Conservation (phyloP, 1,140 invertebrate species). For the Brachionus paranguensis region DNA sequence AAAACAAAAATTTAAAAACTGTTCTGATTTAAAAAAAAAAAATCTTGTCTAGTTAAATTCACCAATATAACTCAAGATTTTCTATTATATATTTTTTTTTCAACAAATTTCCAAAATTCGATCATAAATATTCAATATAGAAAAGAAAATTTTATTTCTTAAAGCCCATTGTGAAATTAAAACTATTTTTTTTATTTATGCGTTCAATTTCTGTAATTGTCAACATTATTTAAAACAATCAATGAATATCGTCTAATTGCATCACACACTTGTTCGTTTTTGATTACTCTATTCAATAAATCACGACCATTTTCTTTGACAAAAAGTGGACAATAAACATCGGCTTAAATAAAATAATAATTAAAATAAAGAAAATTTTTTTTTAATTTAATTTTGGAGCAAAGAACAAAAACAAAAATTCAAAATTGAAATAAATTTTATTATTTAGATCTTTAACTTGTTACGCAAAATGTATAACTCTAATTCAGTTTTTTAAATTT, state of each 20-base stretch:
- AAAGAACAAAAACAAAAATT: too few relatives aligned
- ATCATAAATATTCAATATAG: background rate
- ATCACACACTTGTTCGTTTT: background rate
- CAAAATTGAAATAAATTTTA: too few relatives aligned
- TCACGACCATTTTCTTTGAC: constrained; percentile 74
- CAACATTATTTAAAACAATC: constrained; percentile 8
- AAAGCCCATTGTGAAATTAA: background rate
- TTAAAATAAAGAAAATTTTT: background rate
- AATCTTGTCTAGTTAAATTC: background rate
- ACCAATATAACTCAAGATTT: background rate
- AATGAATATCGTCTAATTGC: background rate
- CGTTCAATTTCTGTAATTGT: background rate
- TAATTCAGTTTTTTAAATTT: too few relatives aligned
- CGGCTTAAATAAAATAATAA: constrained; percentile 59
- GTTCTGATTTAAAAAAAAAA: background rate
- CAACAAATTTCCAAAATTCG: background rate
- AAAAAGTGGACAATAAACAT: constrained; percentile 82
- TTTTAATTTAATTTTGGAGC: background rate
- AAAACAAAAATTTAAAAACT: background rate
- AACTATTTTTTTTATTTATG: background rate
- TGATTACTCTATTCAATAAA: constrained; percentile 57
- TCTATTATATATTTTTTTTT: background rate
- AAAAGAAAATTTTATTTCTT: background rate
- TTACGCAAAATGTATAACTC: too few relatives aligned
- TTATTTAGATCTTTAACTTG: too few relatives aligned